Evolutionary conservation across 1,140 invertebrate genomes (phyloP).

Genomic region (Heliconius hermathena): DNA sequence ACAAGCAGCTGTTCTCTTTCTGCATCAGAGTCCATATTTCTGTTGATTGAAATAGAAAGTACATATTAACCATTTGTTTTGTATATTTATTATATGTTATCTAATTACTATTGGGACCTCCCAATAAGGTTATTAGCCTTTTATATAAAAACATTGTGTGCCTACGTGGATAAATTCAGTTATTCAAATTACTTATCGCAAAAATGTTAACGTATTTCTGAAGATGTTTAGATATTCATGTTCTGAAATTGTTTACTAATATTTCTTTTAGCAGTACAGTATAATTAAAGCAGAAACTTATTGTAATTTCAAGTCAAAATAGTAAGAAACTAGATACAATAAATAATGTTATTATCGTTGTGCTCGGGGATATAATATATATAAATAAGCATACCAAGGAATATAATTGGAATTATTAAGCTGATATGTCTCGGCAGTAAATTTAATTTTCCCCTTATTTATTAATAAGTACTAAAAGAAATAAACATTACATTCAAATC

Average conservation of each 20-base stretch:
- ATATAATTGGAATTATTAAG: not conserved
- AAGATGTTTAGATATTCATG: not conserved
- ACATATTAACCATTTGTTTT: not conserved
- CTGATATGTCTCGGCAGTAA: constrained; percentile 1
- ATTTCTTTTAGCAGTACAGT: not conserved
- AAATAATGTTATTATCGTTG: not conserved
- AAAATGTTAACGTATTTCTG: not conserved
- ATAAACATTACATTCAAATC: not conserved
- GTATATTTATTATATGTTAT: not conserved
- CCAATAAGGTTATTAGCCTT: not conserved
- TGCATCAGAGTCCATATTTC: constrained; percentile 42
- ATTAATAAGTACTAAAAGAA: not conserved
- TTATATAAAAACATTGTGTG: constrained; percentile 14
- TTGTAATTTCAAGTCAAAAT: not conserved
- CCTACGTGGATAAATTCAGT: constrained; percentile 30
- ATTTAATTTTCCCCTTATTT: not conserved
- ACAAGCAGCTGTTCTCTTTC: constrained; percentile 57
- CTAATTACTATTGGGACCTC: no score
- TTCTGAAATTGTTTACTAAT: not conserved
- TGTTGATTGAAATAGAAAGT: not conserved
- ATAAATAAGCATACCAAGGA: constrained; percentile 1
- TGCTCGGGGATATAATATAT: not conserved
- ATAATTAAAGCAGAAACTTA: not conserved
- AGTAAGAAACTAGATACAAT: not conserved
- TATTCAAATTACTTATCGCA: not conserved